Percentiles rank a stretch among this genome's conserved stretches.
Evolutionary conservation across 2,113 vertebrate genomes (phyloP).

Genomic region (Trachemys scripta): DNA sequence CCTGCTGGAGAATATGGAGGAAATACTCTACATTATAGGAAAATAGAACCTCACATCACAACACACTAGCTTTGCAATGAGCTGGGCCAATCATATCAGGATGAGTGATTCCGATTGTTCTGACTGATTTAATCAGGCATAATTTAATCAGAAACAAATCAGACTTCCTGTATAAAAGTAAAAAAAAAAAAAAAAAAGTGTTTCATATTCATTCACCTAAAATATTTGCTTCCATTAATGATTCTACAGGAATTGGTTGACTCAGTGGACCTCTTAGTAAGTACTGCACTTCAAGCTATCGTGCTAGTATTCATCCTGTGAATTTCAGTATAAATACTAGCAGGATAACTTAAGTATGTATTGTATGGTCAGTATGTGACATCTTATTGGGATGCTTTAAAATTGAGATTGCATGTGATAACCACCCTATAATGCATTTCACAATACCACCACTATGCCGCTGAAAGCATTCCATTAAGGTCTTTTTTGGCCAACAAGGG

Average conservation of each 20-base stretch:
- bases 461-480: neutral
- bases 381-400: neutral
- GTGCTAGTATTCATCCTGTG: neutral
- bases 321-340: no score
- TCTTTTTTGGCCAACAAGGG: neutral
- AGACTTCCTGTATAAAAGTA: constrained; percentile 1
- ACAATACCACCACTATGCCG: neutral
- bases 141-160: constrained; percentile 57
- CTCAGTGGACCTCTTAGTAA: neutral
- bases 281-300: neutral
- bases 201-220: constrained; percentile 7
- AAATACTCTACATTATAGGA: neutral
- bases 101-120: neutral
- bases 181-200: constrained; percentile 30
- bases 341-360: no score
- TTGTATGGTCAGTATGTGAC: neutral
- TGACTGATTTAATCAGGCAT: constrained; percentile 27
- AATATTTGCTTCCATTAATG: neutral
- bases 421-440: neutral
- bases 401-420: neutral
- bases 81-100: neutral
- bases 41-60: constrained; percentile 43
- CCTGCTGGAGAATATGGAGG: constrained; percentile 23
- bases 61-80: neutral
- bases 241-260: neutral